Base-by-base conservation (phyloP, 2,797 vertebrate genomes). In the Sebastes nivosus region DNA sequence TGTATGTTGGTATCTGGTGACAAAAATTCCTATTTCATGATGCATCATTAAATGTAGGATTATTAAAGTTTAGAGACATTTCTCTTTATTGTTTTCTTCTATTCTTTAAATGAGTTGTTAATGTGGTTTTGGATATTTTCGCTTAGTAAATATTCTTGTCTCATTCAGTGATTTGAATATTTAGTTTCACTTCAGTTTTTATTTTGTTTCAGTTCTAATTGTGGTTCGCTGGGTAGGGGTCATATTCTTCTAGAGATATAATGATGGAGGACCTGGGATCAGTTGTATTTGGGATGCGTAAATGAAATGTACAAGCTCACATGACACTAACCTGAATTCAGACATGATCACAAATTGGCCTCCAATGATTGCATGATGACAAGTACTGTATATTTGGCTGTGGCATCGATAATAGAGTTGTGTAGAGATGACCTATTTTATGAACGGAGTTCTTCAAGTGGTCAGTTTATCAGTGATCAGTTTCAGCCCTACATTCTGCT, bases 181-280 rank as follows among this genome's bases (percentile, higher is more conserved):
- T 58, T 55, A 11, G 4, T 83, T 83, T 79, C 81, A 79, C 60
- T 79, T 72, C 29, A 54, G 27, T 58, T 67, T 63, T 29, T n/a
- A 2, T 46, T 27, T 8, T 20, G 16, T 71, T 67, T 75, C 30
- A 16, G 5, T 32, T 60, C n/a, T 75, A 54, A 54, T 68, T 55
- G 58, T 12, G n/a, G 16, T 52, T 69, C 42, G 5, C 34, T 24
- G 18, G 11, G 32, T 36, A 3, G 3, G 4, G 2, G n/a, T 29
- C 7, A 24, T 20, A 12, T 18, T 34, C 34, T 22, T 25, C 29
- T 67, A 1, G 25, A 55, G n/a, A 6, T 29, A 8, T 18, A 42
- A 5, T 36, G 9, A 61, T 22, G 7, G 22, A 52, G 8, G 18
- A 61, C 16, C 65, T 36, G 27, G 73, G 20, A 29, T 46, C 34